phyloP scores from a whole-genome alignment of 1,140 invertebrate genomes.

The Diorhabda sublineata region DNA sequence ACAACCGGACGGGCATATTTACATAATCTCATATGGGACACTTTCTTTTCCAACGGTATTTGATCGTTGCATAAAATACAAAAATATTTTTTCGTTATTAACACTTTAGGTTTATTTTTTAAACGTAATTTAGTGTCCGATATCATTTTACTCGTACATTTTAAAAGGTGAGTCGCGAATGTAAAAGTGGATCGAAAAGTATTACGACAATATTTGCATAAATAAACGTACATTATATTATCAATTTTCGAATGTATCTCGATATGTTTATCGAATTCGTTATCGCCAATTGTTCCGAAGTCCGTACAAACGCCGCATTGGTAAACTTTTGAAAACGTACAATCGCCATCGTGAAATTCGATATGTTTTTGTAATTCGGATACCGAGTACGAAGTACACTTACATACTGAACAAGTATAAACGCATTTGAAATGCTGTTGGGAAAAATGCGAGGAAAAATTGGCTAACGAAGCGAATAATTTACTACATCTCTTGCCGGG shows the following conservation, averaged over 20 bases:
- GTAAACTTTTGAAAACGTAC: constrained; percentile 27
- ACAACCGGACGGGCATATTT: constrained; percentile 31
- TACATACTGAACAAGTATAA: not conserved
- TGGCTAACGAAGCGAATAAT: constrained; percentile 46
- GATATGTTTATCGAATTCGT: constrained; percentile 30
- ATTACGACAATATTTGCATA: constrained; percentile 38
- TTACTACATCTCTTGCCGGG: constrained; percentile 44
- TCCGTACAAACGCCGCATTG: constrained; percentile 32
- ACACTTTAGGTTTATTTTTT: too few relatives aligned
- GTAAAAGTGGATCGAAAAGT: constrained; percentile 38
- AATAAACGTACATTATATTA: constrained; percentile 34
- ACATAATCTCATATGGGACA: constrained; percentile 23
- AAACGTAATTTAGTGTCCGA: too few relatives aligned
- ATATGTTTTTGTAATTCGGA: not conserved
- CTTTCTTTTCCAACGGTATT: constrained; percentile 19
- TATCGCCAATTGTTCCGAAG: constrained; percentile 12
- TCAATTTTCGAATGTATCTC: constrained; percentile 24
- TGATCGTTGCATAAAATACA: constrained; percentile 35
- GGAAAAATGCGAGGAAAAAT: constrained; percentile 47
- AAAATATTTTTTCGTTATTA: constrained; percentile 14
- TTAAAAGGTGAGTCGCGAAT: constrained; percentile 33
- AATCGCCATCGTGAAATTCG: constrained; percentile 12
- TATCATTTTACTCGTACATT: constrained; percentile 9
- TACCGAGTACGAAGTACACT: not conserved
- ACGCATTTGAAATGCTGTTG: not conserved